Evolutionary conservation across 2,888 invertebrate genomes (phyloP).

Genomic region (Chloroclysta siterata): DNA sequence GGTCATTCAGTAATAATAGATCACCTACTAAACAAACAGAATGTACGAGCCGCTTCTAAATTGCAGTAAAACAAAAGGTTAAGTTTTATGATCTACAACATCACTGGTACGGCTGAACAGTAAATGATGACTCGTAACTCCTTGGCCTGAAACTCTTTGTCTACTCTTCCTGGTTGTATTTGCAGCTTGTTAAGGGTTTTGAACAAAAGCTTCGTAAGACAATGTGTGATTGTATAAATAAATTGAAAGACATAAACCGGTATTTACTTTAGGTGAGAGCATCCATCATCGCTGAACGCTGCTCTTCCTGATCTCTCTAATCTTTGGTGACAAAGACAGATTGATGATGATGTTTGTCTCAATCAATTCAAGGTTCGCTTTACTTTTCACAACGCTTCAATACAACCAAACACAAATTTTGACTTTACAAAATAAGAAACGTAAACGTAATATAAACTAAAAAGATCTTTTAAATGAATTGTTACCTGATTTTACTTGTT

Average conservation of each 20-base stretch:
- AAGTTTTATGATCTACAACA: conserved; percentile 32
- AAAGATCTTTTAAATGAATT: too few species aligned
- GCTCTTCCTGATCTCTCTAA: conserved; percentile 25
- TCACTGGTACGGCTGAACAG: conserved; percentile 19
- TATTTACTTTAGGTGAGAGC: conserved; percentile 29
- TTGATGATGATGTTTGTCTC: conserved; percentile 14
- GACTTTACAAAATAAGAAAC: not conserved
- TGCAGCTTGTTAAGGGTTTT: conserved; percentile 33
- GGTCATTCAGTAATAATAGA: conserved; percentile 11
- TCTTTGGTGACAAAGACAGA: conserved; percentile 22
- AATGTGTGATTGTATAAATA: conserved; percentile 42
- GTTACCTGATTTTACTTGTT: too few species aligned
- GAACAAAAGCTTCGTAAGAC: conserved; percentile 36
- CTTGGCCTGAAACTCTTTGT: conserved; percentile 54
- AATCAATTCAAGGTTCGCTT: conserved; percentile 1
- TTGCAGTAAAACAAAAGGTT: conserved; percentile 37
- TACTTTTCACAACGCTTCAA: not conserved
- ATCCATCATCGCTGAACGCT: conserved; percentile 23
- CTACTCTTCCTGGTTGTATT: conserved; percentile 55
- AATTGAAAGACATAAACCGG: conserved; percentile 37
- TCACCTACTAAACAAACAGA: conserved; percentile 14
- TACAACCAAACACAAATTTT: not conserved
- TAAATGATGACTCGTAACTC: conserved; percentile 45
- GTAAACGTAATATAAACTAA: not conserved
- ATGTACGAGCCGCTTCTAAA: conserved; percentile 16